phyloP scores from a whole-genome alignment of 2,797 vertebrate genomes.

The Gadopsis bispinosus region DNA sequence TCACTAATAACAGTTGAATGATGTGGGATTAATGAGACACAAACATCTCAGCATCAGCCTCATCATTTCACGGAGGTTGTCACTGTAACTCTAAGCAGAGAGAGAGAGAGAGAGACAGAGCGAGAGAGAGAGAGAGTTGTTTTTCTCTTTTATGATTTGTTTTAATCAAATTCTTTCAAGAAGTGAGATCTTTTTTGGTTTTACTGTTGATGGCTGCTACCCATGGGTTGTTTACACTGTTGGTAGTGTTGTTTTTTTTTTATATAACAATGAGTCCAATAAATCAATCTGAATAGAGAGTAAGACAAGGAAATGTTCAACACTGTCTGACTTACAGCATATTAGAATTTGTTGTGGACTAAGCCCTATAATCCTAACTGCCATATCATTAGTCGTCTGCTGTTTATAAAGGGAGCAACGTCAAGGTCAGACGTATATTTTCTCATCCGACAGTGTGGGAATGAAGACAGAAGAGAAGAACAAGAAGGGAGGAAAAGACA shows the following conservation, averaged over 20 bases:
- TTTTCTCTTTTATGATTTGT: background rate
- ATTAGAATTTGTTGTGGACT: constrained; percentile 26
- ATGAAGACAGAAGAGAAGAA: constrained; percentile 9
- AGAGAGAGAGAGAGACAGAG: background rate
- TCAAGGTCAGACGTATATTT: constrained; percentile 52
- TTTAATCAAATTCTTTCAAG: background rate
- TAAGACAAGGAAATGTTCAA: constrained; percentile 16
- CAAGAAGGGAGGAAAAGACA: background rate
- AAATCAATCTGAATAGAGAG: constrained; percentile 28
- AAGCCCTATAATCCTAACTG: constrained; percentile 37
- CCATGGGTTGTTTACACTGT: constrained; percentile 19
- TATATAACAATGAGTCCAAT: background rate
- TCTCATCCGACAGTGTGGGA: constrained; percentile 22
- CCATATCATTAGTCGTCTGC: constrained; percentile 43
- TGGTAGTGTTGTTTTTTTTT: background rate
- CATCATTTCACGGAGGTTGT: constrained; percentile 81
- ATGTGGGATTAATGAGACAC: constrained; percentile 82
- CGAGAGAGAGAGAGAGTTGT: background rate
- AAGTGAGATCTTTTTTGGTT: background rate
- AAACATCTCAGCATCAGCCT: constrained; percentile 81
- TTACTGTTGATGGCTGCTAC: constrained; percentile 4
- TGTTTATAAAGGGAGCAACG: constrained; percentile 17
- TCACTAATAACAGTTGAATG: constrained; percentile 78
- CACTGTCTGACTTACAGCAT: background rate
- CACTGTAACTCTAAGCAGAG: constrained; percentile 73